Evolutionary conservation across 1,140 invertebrate genomes (phyloP), one percentile per base, ranked within the genome.

Genomic region (Centruroides vittatus): DNA sequence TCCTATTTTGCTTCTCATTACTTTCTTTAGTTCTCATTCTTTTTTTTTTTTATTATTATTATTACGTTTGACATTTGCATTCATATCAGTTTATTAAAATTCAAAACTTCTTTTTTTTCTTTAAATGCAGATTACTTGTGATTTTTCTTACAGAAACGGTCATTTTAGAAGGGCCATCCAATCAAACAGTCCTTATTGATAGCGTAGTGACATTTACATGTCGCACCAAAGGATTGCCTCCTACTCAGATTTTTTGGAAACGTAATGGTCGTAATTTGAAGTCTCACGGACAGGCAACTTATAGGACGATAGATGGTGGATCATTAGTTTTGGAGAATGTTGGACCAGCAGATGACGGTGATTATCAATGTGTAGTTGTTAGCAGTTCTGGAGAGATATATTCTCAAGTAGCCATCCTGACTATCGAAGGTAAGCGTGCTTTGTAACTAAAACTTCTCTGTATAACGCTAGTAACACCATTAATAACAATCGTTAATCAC

Each of bases 331-430:
- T 61, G 54, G 55, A 61, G 36, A 13, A 61, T 61, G 54, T 61
- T n/a, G 49, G 60, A 12, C 47, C 46, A 52, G 8, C 52, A n/a
- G 60, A 61, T 57, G 60, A 61, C 13, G 60, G 60, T 9, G 53
- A 57, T 10, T 61, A 61, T 58, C 60, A 57, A 47, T 61, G 60
- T 47, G 50, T 51, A 12, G 60, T 55, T 58, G 13, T 47, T 23
- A 61, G 57, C 49, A 47, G 50, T 35, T 6, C 57, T 10, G 60
- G 60, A 12, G 50, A 57, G 4, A 55, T 48, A 41, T 6, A 57
- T 9, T 61, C 60, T 23, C 54, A 13, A 34, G n/a, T 46, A 13
- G 60, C 60, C 12, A 35, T 47, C 3, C 50, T 61, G 0, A 12
- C 54, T 8, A 55, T 61, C 13, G 50, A 61, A 58, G 35, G 60